Percentiles rank a stretch among this genome's conserved stretches.
Evolutionary conservation across 2,888 invertebrate species (phyloP).

Genomic region (Acleris holmiana): DNA sequence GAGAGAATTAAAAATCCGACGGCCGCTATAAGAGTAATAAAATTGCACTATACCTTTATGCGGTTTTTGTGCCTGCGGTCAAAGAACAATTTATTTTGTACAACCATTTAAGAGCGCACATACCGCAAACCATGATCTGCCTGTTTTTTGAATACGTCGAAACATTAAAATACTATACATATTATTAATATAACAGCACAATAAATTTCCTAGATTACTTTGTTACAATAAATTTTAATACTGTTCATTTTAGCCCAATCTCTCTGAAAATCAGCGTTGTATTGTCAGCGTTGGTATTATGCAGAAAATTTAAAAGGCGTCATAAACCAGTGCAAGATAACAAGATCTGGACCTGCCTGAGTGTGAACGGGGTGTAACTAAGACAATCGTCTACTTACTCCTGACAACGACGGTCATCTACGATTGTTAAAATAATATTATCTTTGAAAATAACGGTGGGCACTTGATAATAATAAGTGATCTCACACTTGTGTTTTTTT

Average conservation of each 20-base stretch:
- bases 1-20: no score
- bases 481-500: no score
- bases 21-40: background rate
- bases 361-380: background rate
- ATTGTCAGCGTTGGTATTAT: constrained; percentile 30
- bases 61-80: constrained; percentile 2
- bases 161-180: no score
- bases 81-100: constrained; percentile 1
- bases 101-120: background rate
- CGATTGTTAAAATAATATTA: no score
- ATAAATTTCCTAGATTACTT: background rate
- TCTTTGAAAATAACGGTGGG: no score
- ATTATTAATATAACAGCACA: no score
- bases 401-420: background rate
- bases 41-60: background rate
- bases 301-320: constrained; percentile 29
- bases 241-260: constrained; percentile 17
- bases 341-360: constrained; percentile 11
- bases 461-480: no score
- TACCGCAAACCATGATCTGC: background rate
- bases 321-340: constrained; percentile 30
- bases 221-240: constrained; percentile 9
- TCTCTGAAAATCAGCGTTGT: constrained; percentile 16
- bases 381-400: background rate
- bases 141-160: background rate